Evolutionary conservation across 2,113 vertebrate species (phyloP).

Genomic region (Coracopsis vasa): DNA sequence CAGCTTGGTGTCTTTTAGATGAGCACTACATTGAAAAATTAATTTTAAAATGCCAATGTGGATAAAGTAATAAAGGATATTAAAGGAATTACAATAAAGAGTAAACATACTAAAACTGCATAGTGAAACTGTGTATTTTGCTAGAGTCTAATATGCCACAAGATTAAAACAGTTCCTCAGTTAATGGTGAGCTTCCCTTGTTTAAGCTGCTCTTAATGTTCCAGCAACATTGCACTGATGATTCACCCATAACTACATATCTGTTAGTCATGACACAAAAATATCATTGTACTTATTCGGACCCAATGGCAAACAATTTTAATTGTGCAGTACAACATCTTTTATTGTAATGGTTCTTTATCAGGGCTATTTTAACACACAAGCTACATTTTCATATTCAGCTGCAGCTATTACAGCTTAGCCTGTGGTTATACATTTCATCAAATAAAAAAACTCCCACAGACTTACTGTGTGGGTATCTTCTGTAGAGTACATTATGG

Average conservation of each 20-base stretch:
- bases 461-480: not conserved
- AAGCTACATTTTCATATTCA: not conserved
- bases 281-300: not conserved
- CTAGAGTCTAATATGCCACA: rapidly evolving
- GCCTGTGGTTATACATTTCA: not conserved
- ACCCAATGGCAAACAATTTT: not conserved
- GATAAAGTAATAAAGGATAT: not conserved
- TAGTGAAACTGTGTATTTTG: not conserved
- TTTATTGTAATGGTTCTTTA: not conserved
- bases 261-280: not conserved
- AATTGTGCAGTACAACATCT: not conserved
- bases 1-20: not conserved
- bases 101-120: not conserved
- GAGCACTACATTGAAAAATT: not conserved
- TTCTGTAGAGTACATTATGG: not conserved
- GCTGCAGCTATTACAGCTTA: not conserved
- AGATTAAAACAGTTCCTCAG: not conserved
- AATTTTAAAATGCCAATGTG: not conserved
- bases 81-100: not conserved
- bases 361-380: not conserved
- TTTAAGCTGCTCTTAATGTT: not conserved
- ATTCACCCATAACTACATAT: not conserved
- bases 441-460: not conserved
- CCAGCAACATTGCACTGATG: not conserved
- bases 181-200: not conserved